These are phyloP conservation scores for Raphicerus campestris DNA, from an alignment of 2,113 vertebrate genomes.

Conservation along the genomic window DNA sequence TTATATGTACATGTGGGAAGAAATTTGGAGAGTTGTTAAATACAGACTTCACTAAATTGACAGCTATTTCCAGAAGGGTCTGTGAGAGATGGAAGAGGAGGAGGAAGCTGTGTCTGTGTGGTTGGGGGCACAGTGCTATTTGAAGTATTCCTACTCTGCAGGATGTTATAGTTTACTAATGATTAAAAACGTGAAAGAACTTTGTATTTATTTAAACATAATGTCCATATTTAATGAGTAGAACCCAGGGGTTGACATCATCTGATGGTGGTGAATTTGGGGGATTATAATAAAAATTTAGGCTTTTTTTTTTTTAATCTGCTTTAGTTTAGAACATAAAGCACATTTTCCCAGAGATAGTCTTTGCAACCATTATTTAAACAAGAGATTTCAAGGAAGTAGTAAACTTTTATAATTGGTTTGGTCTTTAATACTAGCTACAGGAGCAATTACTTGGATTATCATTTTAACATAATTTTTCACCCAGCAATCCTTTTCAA, in stretches of 20 bases:
- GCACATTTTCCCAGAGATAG: slow-evolving; percentile 27
- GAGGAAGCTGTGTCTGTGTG: background rate
- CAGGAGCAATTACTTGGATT: slow-evolving; percentile 63
- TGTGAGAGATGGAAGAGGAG: background rate
- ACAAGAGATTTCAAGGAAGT: slow-evolving; percentile 42
- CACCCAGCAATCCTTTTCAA: slow-evolving; percentile 59
- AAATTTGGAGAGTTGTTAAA: slow-evolving; percentile 10
- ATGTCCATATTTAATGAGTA: slow-evolving; percentile 20
- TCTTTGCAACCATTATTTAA: slow-evolving; percentile 54
- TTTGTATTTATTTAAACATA: slow-evolving; percentile 50
- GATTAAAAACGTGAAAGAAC: slow-evolving; percentile 23
- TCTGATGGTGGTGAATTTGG: slow-evolving; percentile 23
- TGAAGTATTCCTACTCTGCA: background rate
- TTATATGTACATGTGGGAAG: background rate
- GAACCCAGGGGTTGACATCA: background rate
- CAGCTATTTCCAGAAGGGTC: background rate
- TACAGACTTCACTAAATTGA: background rate
- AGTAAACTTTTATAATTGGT: slow-evolving; percentile 51
- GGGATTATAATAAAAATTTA: slow-evolving; percentile 44
- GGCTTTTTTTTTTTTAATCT: slow-evolving; percentile 2
- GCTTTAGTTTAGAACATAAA: slow-evolving; percentile 57
- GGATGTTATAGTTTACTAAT: background rate
- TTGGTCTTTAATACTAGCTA: slow-evolving; percentile 55
- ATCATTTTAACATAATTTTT: slow-evolving; percentile 69
- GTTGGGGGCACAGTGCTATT: too few species aligned